Evolutionary conservation across 2,797 vertebrate species (phyloP), one percentile per base, ranked within the genome.

Genomic region (Calcarius lapponicus): DNA sequence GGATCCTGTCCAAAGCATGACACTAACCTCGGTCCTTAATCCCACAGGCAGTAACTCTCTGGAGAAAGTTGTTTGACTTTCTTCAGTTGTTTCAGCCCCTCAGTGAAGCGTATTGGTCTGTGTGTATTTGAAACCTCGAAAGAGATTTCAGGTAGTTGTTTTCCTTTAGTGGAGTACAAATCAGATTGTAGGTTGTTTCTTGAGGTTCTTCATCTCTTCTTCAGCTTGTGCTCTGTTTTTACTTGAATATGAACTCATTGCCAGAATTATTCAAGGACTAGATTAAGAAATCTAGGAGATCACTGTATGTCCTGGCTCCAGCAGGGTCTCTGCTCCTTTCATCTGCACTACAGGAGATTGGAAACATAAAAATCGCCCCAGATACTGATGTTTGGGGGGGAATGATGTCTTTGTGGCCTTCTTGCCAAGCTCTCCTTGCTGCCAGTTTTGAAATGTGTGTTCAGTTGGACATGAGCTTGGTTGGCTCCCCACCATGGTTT

Each of bases 211-310:
- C 62, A 86, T 84, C 57, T 82, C 47, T 28, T 65, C 42, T 60
- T 66, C 73, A 66, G 10, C 54, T 89, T 86, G 74, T 88, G 26
- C 45, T 94, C 65, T 67, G 42, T 76, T 78, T 94, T 93, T 92
- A 96, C 95, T 97, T 97, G 93, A 95, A 95, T 78, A 56, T 48
- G 57, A 94, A 94, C n/a, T 82, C 45, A 9, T 67, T 90, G 80
- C 57, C 67, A 71, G 92, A 90, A 67, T 50, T 80, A 29, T 17
- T 42, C 3, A 10, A 91, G 61, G 43, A 64, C 38, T 57, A 50
- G 71, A 43, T 34, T 60, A 34, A 28, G 78, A 86, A 66, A 29
- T 28, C 18, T 24, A 17, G 43, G 40, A 53, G 75, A 64, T 29
- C 43, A 51, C 32, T 42, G 15, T 19, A 11, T 24, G 50, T 34